These are phyloP conservation scores for Apis cerana DNA, from an alignment of 1,140 invertebrate species.

Conservation along the genomic window DNA sequence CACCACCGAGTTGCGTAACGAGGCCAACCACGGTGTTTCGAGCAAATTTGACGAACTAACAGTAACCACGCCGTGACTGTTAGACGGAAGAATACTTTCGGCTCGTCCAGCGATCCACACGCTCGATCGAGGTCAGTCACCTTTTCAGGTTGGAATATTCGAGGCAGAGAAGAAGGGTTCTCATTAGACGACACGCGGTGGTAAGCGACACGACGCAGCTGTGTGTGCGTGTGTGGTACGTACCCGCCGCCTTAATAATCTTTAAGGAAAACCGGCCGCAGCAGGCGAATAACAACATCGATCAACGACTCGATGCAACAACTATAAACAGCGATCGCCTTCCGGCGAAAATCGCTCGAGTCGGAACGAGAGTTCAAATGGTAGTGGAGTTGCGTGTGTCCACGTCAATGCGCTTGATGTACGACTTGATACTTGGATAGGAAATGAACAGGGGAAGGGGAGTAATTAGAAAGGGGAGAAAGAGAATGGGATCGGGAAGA, in stretches of 20 bases:
- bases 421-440: no score
- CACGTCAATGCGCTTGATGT: not conserved
- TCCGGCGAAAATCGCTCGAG: not conserved
- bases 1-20: constrained; percentile 12
- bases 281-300: constrained; percentile 22
- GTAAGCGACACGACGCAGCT: not conserved
- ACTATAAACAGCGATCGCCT: constrained; percentile 6
- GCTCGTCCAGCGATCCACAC: not conserved
- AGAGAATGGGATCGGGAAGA: no score
- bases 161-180: constrained; percentile 39
- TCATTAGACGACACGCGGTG: constrained; percentile 42
- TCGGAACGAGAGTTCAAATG: not conserved
- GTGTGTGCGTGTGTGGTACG: no score
- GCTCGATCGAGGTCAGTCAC: constrained; percentile 53
- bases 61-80: constrained; percentile 64
- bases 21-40: constrained; percentile 10
- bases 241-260: constrained; percentile 15
- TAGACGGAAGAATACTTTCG: constrained; percentile 48
- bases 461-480: no score
- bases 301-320: constrained; percentile 5
- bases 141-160: constrained; percentile 53
- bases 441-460: no score
- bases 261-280: constrained; percentile 12
- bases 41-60: constrained; percentile 58
- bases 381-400: not conserved